Percentiles rank a stretch among this genome's conserved stretches.
Evolutionary conservation across 2,888 invertebrate genomes (phyloP).

Genomic region (Cinara cedri): DNA sequence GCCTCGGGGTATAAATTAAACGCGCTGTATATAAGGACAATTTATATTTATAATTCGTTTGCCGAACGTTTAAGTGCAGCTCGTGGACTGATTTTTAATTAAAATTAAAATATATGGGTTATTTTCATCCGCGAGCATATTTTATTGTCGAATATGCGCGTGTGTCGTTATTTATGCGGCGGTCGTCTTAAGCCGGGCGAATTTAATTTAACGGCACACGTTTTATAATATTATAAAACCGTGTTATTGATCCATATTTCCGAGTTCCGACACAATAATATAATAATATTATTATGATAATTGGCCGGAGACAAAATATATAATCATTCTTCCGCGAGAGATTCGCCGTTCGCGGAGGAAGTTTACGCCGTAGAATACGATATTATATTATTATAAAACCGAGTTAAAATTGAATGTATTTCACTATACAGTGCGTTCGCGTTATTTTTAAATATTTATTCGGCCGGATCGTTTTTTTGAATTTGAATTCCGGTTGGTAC

Average conservation of each 20-base stretch:
- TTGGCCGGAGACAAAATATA: not conserved
- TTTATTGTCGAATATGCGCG: slow-evolving; percentile 21
- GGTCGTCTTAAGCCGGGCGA: not conserved
- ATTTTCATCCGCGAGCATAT: not conserved
- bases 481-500: too few relatives aligned
- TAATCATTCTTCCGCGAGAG: not conserved
- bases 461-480: too few relatives aligned
- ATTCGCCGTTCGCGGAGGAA: too few relatives aligned
- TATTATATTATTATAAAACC: too few relatives aligned
- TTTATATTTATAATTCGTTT: slow-evolving; percentile 28
- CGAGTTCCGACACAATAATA: too few relatives aligned
- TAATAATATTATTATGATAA: too few relatives aligned
- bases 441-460: too few relatives aligned
- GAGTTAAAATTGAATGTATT: too few relatives aligned
- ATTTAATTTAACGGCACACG: slow-evolving; percentile 3
- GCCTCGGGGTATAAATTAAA: slow-evolving; percentile 13
- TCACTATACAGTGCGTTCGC: too few relatives aligned
- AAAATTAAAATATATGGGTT: slow-evolving; percentile 26
- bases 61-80: slow-evolving; percentile 24
- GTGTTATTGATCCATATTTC: not conserved
- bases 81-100: slow-evolving; percentile 33
- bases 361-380: too few relatives aligned
- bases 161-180: slow-evolving; percentile 1
- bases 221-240: slow-evolving; percentile 7
- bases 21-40: slow-evolving; percentile 3